These are phyloP conservation scores for Hirtodrosophila histrioides DNA, from an alignment of 2,888 invertebrate species.

Conservation along the genomic window DNA sequence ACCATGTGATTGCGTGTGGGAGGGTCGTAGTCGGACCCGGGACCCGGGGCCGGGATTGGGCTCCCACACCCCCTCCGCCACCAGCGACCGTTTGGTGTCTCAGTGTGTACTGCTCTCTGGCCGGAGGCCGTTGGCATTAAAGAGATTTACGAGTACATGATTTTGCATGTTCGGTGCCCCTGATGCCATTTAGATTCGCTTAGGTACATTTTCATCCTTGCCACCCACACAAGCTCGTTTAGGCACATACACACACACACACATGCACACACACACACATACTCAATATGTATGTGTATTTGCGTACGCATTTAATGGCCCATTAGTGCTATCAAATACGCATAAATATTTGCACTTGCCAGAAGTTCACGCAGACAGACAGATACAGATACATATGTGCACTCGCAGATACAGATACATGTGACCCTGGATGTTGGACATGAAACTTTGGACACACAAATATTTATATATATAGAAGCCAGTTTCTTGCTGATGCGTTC, in stretches of 20 bases:
- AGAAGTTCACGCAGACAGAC: conserved; percentile 50
- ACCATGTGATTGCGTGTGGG: conserved; percentile 54
- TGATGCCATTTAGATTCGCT: conserved; percentile 79
- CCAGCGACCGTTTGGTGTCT: conserved; percentile 39
- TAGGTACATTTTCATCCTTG: conserved; percentile 77
- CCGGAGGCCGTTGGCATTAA: conserved; percentile 79
- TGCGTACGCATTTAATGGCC: conserved; percentile 80
- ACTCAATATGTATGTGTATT: conserved; percentile 61
- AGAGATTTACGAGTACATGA: conserved; percentile 83
- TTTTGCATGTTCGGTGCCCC: conserved; percentile 82
- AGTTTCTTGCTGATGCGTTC: conserved; percentile 23
- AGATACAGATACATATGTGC: conserved; percentile 27
- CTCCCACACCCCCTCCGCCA: conserved; percentile 20
- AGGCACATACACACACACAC: conserved; percentile 24
- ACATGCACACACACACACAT: conserved; percentile 8
- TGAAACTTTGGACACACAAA: conserved; percentile 16
- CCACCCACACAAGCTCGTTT: conserved; percentile 50
- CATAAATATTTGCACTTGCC: conserved; percentile 81
- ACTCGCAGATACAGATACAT: conserved; percentile 32
- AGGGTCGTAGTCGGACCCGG: conserved; percentile 43
- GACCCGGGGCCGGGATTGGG: conserved; percentile 5
- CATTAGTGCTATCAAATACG: conserved; percentile 82
- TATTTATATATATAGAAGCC: conserved; percentile 43
- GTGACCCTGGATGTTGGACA: neutral
- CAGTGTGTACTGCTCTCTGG: conserved; percentile 21